Conservation (phyloP, 2,113 vertebrate genomes). For the Callocephalon fimbriatum region DNA sequence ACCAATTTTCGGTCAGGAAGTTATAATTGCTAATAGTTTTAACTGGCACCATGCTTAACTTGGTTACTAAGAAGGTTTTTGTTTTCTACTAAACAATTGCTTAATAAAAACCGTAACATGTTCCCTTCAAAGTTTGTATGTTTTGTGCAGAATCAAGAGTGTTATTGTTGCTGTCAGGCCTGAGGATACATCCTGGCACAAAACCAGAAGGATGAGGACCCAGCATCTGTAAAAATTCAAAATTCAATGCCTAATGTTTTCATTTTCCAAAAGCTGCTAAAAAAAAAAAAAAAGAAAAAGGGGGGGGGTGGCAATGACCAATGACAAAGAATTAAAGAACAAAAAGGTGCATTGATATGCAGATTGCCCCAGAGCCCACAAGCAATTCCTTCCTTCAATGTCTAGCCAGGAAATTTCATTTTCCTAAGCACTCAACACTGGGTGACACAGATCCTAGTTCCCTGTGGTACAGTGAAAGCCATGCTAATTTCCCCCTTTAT, state of each 20-base stretch:
- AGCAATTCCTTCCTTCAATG: not conserved
- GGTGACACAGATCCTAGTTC: not conserved
- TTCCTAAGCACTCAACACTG: not conserved
- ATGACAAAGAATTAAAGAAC: not conserved
- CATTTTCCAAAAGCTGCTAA: not conserved
- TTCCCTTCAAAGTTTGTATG: not conserved
- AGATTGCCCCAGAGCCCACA: not conserved
- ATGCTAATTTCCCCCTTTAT: not conserved
- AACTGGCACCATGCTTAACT: not conserved
- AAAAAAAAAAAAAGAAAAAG: not conserved
- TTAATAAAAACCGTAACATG: not conserved
- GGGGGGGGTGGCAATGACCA: not conserved
- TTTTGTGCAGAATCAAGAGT: not conserved
- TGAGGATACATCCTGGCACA: not conserved
- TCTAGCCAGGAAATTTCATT: not conserved
- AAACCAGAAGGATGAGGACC: not conserved
- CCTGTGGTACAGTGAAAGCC: not conserved
- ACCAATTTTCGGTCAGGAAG: not conserved
- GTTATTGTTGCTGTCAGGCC: not conserved
- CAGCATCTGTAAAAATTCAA: not conserved
- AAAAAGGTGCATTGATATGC: not conserved
- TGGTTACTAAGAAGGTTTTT: conserved; percentile 25
- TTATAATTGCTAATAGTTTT: not conserved
- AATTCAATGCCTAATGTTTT: not conserved
- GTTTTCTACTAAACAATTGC: not conserved